Conservation (phyloP, 2,888 invertebrate species). For the Agrypnus murinus region DNA sequence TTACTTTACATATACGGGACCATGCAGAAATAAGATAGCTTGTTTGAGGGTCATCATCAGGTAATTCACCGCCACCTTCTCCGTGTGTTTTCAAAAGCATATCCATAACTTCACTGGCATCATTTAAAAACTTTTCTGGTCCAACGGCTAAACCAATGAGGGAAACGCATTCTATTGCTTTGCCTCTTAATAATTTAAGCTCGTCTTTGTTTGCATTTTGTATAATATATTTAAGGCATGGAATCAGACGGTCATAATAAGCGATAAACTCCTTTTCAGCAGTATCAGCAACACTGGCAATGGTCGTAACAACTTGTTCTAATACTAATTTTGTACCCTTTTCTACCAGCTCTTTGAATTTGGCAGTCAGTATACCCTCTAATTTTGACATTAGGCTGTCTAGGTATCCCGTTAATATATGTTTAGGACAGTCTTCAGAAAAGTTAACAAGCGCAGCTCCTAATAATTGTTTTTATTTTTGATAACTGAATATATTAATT, state of each 20-base stretch:
- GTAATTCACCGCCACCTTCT: conserved; percentile 85
- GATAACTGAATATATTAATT: too few relatives aligned
- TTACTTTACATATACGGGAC: conserved; percentile 95
- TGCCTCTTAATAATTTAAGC: conserved; percentile 91
- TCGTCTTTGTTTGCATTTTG: conserved; percentile 93
- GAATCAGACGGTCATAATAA: conserved; percentile 95
- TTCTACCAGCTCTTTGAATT: conserved; percentile 95
- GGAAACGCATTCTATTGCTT: conserved; percentile 99
- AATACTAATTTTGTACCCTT: conserved; percentile 96
- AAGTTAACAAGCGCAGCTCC: conserved; percentile 99
- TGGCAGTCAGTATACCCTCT: conserved; percentile 90
- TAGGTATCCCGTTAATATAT: conserved; percentile 91
- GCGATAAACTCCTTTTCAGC: conserved; percentile 96
- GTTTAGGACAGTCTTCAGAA: conserved; percentile 98
- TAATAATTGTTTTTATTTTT: too few relatives aligned
- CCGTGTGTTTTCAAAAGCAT: conserved; percentile 92
- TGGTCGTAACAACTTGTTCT: conserved; percentile 98
- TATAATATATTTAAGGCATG: conserved; percentile 97
- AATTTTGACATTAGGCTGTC: conserved; percentile 94
- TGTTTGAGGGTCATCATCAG: conserved; percentile 97
- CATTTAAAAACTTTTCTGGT: conserved; percentile 88
- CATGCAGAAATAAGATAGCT: conserved; percentile 99
- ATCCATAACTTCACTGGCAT: conserved; percentile 97
- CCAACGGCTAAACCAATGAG: conserved; percentile 94
- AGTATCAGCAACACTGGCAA: conserved; percentile 98